These are phyloP conservation scores for Hycleus phaleratus DNA, from an alignment of 1,140 invertebrate genomes.

Conservation along the genomic window DNA sequence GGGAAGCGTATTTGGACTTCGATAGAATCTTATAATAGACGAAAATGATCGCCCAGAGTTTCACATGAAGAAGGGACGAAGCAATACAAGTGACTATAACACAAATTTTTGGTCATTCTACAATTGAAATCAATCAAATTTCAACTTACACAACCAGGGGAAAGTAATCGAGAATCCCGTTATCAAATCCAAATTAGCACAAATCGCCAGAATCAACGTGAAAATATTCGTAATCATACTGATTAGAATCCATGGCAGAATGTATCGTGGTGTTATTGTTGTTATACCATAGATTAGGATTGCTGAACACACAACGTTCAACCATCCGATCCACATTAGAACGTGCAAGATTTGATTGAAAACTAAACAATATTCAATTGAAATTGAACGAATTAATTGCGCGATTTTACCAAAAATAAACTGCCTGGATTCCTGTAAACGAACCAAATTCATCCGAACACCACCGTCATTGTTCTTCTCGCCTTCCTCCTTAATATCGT, in stretches of 20 bases:
- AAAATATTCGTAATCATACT: slow-evolving; percentile 13
- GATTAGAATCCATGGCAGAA: slow-evolving; percentile 16
- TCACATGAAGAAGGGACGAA: slow-evolving; percentile 7
- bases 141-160: slow-evolving; percentile 2
- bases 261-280: slow-evolving; percentile 10
- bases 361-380: not conserved
- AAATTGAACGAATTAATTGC: not conserved
- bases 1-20: not conserved
- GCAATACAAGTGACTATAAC: slow-evolving; percentile 11
- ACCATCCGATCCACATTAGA: slow-evolving; percentile 14
- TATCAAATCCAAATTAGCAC: slow-evolving; percentile 8
- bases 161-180: slow-evolving; percentile 10
- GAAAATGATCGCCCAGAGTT: slow-evolving; percentile 14
- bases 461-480: not conserved
- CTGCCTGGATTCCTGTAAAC: slow-evolving; percentile 2
- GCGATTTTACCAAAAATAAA: slow-evolving; percentile 1
- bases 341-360: slow-evolving; percentile 10
- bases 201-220: slow-evolving; percentile 2
- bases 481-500: slow-evolving; percentile 8
- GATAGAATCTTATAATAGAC: slow-evolving; percentile 10
- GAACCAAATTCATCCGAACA: not conserved
- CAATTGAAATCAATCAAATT: too few species aligned
- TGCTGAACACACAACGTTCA: slow-evolving; percentile 4
- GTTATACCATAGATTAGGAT: slow-evolving; percentile 14
- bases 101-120: not conserved